A percentile compares a stretch with the other conserved stretches of the same genome.
phyloP scores from a whole-genome alignment of 2,888 invertebrate species.

The Stegana nigrithorax region DNA sequence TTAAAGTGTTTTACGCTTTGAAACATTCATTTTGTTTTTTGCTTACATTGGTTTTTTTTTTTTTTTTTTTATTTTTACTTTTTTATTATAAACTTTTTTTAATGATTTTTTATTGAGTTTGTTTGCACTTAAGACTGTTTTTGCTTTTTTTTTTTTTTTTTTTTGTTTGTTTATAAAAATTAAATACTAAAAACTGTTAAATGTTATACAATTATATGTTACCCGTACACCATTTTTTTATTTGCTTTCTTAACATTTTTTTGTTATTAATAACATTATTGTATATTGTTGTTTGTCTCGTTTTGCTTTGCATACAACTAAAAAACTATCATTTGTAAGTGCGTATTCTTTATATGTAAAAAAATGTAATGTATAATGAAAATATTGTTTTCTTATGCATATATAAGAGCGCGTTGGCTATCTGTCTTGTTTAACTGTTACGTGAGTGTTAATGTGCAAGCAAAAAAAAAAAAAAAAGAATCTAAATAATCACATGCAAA shows the following conservation, averaged over 20 bases:
- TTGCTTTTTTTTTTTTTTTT: not conserved
- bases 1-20: slow-evolving; percentile 24
- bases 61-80: not conserved
- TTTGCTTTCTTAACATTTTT: slow-evolving; percentile 16
- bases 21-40: slow-evolving; percentile 16
- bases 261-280: slow-evolving; percentile 26
- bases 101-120: not conserved
- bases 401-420: not conserved
- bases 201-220: slow-evolving; percentile 26
- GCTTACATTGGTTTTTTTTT: not conserved
- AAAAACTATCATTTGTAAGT: too few species aligned
- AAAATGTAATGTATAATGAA: too few species aligned
- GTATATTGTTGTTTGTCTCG: not conserved
- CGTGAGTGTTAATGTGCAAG: not conserved
- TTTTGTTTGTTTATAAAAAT: not conserved
- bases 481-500: not conserved
- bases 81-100: not conserved
- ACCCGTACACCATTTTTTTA: slow-evolving; percentile 28
- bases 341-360: too few species aligned
- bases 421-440: not conserved
- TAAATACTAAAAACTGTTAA: not conserved
- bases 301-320: slow-evolving; percentile 20
- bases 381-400: not conserved
- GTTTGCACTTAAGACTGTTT: too few species aligned
- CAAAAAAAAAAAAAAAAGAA: not conserved